A percentile compares a stretch with the other conserved stretches of the same genome.
Conservation (phyloP, 2,888 invertebrate species). For the Gymnoscelis rufifasciata region DNA sequence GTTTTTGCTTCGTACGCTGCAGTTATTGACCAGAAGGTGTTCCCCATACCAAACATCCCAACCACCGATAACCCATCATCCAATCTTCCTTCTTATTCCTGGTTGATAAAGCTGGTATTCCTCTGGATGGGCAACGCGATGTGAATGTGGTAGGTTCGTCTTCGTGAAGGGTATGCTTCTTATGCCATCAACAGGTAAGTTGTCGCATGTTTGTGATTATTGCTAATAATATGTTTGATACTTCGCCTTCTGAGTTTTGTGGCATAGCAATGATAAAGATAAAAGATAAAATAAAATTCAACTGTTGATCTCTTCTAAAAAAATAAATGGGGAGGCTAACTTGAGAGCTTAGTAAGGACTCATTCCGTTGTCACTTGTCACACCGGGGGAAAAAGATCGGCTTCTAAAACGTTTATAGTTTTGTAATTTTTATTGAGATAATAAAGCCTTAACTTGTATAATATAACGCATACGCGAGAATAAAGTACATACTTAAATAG, state of each 20-base stretch:
- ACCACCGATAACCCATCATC: constrained; percentile 10
- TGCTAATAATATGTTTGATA: constrained; percentile 13
- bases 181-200: constrained; percentile 27
- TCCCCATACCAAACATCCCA: constrained; percentile 13
- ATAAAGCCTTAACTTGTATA: too few species aligned
- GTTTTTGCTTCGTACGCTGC: constrained; percentile 65
- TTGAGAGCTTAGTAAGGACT: too few species aligned
- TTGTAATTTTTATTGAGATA: too few species aligned
- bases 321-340: too few species aligned
- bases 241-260: constrained; percentile 2
- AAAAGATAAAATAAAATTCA: too few species aligned
- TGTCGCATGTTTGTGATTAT: constrained; percentile 21
- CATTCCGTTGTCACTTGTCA: too few species aligned
- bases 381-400: too few species aligned
- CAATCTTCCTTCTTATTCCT: constrained; percentile 8
- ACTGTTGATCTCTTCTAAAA: too few species aligned
- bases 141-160: constrained; percentile 8
- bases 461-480: too few species aligned
- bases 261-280: too few species aligned
- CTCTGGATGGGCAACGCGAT: constrained; percentile 10
- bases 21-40: constrained; percentile 60
- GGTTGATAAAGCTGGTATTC: constrained; percentile 13
- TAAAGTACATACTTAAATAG: too few species aligned
- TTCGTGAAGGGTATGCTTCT: constrained; percentile 28
- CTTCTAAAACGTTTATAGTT: too few species aligned